A percentile compares a stretch with the other conserved stretches of the same genome.
Conservation (phyloP, 1,140 invertebrate species). For the Yoshiicerus persimilis region DNA sequence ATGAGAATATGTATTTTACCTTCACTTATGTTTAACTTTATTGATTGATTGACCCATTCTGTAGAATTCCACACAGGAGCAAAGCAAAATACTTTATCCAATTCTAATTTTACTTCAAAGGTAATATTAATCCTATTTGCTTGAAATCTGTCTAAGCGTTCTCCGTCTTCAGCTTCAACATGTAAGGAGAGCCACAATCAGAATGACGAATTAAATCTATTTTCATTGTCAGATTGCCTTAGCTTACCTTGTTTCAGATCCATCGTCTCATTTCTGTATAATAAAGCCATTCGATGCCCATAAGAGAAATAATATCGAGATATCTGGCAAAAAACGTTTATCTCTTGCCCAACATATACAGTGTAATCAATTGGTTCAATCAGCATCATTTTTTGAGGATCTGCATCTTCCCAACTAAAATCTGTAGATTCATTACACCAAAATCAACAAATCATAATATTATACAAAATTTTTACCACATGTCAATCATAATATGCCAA, state of each 20-base stretch:
- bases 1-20: not conserved
- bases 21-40: not conserved
- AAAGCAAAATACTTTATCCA: not conserved
- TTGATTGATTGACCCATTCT: not conserved
- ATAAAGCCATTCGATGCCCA: conserved; percentile 1
- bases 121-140: not conserved
- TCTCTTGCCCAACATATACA: not conserved
- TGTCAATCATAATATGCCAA: too few species aligned
- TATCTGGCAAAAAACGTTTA: not conserved
- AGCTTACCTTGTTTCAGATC: not conserved
- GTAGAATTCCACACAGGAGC: not conserved
- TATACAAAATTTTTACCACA: too few species aligned
- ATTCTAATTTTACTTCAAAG: not conserved
- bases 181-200: too few species aligned
- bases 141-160: not conserved
- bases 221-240: too few species aligned
- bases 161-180: not conserved
- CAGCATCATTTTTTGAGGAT: conserved; percentile 25
- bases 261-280: not conserved
- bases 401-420: conserved; percentile 25
- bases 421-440: not conserved
- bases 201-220: too few species aligned
- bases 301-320: conserved; percentile 33
- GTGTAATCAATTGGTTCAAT: not conserved
- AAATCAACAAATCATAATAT: not conserved